Evolutionary conservation across 2,888 invertebrate species (phyloP).

Genomic region (Polymixis lichenea): DNA sequence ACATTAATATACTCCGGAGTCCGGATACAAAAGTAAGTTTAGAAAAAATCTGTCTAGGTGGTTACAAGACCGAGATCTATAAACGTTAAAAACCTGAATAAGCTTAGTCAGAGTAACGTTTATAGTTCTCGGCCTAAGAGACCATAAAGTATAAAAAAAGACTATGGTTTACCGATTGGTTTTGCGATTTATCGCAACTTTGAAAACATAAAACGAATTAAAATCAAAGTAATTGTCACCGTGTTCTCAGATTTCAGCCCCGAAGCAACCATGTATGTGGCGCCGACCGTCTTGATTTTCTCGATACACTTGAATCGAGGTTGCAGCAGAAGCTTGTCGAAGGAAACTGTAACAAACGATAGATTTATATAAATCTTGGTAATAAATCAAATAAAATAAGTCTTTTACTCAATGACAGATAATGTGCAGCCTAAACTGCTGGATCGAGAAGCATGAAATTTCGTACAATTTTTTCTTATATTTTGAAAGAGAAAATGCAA

Average conservation of each 20-base stretch:
- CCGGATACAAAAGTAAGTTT: too few relatives aligned
- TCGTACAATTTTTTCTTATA: not conserved
- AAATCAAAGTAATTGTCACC: constrained; percentile 33
- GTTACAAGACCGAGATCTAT: too few relatives aligned
- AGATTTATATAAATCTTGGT: not conserved
- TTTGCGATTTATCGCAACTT: too few relatives aligned
- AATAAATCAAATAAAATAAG: not conserved
- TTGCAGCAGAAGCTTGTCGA: constrained; percentile 96
- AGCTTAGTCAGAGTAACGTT: too few relatives aligned
- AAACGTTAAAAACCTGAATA: too few relatives aligned
- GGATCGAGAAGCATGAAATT: not conserved
- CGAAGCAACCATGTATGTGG: constrained; percentile 98
- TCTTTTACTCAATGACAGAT: not conserved
- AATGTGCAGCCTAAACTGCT: not conserved
- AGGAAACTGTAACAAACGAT: constrained; percentile 92
- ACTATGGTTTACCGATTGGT: too few relatives aligned
- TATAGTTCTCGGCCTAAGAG: too few relatives aligned
- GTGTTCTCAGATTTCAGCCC: constrained; percentile 95
- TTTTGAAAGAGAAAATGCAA: not conserved
- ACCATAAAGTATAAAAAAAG: too few relatives aligned
- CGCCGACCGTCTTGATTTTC: constrained; percentile 98
- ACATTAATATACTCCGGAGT: too few relatives aligned
- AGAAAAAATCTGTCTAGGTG: too few relatives aligned
- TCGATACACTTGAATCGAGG: constrained; percentile 96
- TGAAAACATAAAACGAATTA: not conserved